These are phyloP conservation scores for Drosophila arizonae DNA, from an alignment of 1,140 invertebrate species.

Conservation along the genomic window DNA sequence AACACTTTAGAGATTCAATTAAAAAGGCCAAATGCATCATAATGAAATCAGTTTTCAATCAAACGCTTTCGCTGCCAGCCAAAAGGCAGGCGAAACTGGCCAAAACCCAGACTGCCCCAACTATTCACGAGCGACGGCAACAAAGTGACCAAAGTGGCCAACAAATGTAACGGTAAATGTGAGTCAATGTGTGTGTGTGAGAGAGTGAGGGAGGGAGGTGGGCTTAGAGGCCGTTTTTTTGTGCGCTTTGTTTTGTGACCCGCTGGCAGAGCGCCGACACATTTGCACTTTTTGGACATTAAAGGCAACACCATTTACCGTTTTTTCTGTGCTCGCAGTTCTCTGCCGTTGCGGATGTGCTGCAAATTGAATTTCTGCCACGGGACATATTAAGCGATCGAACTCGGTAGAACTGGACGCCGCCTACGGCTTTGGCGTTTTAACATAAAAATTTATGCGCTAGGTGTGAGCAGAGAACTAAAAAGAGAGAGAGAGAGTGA, in stretches of 20 bases:
- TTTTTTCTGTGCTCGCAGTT: conserved; percentile 16
- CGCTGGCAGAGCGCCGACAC: conserved; percentile 30
- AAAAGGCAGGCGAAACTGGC: conserved; percentile 20
- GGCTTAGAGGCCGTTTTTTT: conserved; percentile 34
- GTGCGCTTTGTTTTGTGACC: conserved; percentile 42
- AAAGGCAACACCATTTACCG: conserved; percentile 53
- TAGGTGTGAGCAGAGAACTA: conserved; percentile 37
- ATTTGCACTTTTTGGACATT: conserved; percentile 78
- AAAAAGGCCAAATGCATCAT: conserved; percentile 51
- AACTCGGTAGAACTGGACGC: conserved; percentile 16
- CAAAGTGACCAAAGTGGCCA: conserved; percentile 39
- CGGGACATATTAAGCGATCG: conserved; percentile 77
- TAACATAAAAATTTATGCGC: conserved; percentile 79
- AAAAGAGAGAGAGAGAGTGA: conserved; percentile 11
- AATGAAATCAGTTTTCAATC: conserved; percentile 81
- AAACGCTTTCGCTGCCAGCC: conserved; percentile 42
- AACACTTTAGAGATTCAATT: conserved; percentile 52
- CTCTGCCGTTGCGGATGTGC: conserved; percentile 55
- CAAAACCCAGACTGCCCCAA: conserved; percentile 8
- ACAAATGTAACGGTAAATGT: conserved; percentile 17
- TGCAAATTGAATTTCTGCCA: conserved; percentile 82
- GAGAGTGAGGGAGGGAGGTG: neutral
- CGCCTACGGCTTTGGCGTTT: conserved; percentile 74
- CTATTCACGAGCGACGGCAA: conserved; percentile 16
- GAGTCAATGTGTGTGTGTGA: neutral